These are phyloP conservation scores for Mus spicilegus DNA, from an alignment of 2,113 vertebrate species.

Conservation along the genomic window DNA sequence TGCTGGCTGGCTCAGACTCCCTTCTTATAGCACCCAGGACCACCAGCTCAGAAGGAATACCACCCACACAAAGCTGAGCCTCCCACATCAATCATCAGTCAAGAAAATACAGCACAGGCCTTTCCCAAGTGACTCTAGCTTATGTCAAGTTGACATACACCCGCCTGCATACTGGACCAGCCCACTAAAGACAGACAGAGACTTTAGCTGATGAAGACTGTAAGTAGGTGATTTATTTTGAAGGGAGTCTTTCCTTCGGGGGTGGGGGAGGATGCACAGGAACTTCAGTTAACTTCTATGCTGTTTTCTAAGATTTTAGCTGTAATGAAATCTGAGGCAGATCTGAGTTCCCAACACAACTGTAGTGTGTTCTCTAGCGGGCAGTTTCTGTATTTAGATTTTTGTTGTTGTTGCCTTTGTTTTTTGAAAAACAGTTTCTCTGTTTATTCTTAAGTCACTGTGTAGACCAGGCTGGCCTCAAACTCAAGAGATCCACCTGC, in stretches of 20 bases:
- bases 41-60: not conserved
- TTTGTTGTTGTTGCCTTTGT: not conserved
- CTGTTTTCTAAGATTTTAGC: constrained; percentile 45
- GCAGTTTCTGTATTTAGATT: not conserved
- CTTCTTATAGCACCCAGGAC: not conserved
- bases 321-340: not conserved
- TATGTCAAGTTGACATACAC: not conserved
- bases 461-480: not conserved
- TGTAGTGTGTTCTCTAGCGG: not conserved
- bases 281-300: constrained; percentile 59
- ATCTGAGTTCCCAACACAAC: constrained; percentile 36
- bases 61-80: not conserved
- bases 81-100: not conserved
- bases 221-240: constrained; percentile 31
- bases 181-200: not conserved
- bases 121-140: not conserved
- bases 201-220: constrained; percentile 22
- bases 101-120: not conserved
- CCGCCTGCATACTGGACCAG: not conserved
- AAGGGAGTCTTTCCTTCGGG: not conserved
- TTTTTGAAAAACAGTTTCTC: not conserved
- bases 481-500: not conserved
- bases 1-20: not conserved
- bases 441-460: not conserved
- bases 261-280: not conserved